These are phyloP conservation scores for Amblyraja radiata DNA, from an alignment of 2,797 vertebrate genomes.

Conservation along the genomic window DNA sequence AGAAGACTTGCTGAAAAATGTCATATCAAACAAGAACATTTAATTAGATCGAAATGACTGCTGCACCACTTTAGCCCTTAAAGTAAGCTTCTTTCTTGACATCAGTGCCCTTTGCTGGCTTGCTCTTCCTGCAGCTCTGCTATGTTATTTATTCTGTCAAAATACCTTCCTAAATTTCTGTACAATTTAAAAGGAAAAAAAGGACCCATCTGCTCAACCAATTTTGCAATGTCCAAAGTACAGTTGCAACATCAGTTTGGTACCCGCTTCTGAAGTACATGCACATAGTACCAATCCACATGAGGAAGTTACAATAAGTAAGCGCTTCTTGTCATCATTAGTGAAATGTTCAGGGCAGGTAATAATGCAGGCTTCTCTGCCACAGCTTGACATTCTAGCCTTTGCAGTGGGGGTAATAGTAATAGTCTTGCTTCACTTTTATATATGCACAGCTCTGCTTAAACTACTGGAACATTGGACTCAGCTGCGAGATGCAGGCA, in stretches of 20 bases:
- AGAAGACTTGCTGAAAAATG: neutral
- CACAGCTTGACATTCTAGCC: neutral
- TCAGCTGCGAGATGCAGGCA: slow-evolving; percentile 39
- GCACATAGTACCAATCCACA: neutral
- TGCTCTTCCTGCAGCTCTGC: neutral
- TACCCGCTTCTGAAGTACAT: neutral
- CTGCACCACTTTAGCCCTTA: neutral
- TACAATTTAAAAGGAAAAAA: neutral
- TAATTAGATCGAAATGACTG: neutral
- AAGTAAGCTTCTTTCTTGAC: neutral
- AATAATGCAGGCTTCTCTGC: neutral
- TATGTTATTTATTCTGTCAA: neutral
- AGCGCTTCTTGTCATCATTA: neutral
- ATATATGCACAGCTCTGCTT: neutral
- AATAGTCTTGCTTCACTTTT: neutral
- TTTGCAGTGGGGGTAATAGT: too few relatives aligned
- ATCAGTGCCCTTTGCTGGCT: neutral
- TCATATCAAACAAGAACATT: neutral
- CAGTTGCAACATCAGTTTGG: neutral
- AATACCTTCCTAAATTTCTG: neutral
- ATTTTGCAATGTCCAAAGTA: neutral
- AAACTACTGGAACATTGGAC: neutral
- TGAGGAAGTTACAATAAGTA: too few relatives aligned
- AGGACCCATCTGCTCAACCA: neutral
- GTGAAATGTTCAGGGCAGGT: neutral